A percentile compares a stretch with the other conserved stretches of the same genome.
These are phyloP conservation scores for Osmerus mordax DNA, from an alignment of 2,113 vertebrate species.

Conservation along the genomic window DNA sequence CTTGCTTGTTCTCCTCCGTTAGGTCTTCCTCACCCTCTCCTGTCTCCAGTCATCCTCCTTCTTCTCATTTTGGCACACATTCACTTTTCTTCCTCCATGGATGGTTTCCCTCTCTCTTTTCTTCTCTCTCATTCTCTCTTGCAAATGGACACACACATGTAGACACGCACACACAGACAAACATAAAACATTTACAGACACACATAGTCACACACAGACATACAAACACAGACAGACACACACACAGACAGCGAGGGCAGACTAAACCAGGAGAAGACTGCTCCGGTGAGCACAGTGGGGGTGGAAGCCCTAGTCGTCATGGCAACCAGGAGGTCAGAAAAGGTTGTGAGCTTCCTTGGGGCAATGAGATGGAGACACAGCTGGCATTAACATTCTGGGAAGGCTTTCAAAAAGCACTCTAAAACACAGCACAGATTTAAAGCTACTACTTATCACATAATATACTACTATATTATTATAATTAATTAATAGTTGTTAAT, in stretches of 20 bases:
- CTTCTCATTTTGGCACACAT: neutral
- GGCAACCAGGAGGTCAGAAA: constrained; percentile 13
- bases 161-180: neutral
- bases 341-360: constrained; percentile 2
- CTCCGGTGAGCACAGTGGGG: constrained; percentile 4
- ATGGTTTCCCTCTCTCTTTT: constrained; percentile 5
- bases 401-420: neutral
- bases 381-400: neutral
- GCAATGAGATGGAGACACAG: neutral
- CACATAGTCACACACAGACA: neutral
- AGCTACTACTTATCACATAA: neutral
- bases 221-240: neutral
- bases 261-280: constrained; percentile 19
- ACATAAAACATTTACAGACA: neutral
- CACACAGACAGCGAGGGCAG: neutral
- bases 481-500: no score
- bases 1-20: neutral
- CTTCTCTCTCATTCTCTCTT: neutral
- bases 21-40: neutral
- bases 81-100: neutral
- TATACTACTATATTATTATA: no score
- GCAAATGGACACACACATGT: neutral
- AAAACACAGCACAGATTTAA: neutral
- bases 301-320: neutral
- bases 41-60: neutral